A percentile compares a stretch with the other conserved stretches of the same genome.
Evolutionary conservation across 2,888 invertebrate genomes (phyloP).

Genomic region (Asteroscopus sphinx): DNA sequence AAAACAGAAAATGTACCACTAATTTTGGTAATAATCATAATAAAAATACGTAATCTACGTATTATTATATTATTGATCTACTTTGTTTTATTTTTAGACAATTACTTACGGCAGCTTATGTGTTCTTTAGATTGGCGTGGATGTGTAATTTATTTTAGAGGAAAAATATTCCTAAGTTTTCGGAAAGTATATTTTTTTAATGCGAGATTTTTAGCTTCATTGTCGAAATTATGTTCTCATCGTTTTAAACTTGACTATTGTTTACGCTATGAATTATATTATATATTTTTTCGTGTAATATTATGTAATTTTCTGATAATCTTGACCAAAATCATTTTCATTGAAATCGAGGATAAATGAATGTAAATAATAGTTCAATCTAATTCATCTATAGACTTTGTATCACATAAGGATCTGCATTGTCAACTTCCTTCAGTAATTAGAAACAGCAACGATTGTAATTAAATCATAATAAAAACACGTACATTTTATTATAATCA

Average conservation of each 20-base stretch:
- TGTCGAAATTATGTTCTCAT: conserved; percentile 58
- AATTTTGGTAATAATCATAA: conserved; percentile 33
- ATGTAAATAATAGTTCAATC: conserved; percentile 52
- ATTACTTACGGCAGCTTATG: conserved; percentile 50
- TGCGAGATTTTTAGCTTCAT: conserved; percentile 32
- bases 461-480: conserved; percentile 40
- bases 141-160: conserved; percentile 21
- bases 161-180: conserved; percentile 18
- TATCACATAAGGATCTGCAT: conserved; percentile 37
- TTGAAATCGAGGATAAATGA: conserved; percentile 21
- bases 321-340: conserved; percentile 27
- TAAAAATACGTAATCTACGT: conserved; percentile 32
- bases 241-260: conserved; percentile 28
- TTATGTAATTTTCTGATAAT: neutral
- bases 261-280: conserved; percentile 17
- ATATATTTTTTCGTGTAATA: conserved; percentile 6
- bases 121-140: conserved; percentile 17
- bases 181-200: conserved; percentile 29
- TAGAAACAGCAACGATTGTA: conserved; percentile 32
- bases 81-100: conserved; percentile 20
- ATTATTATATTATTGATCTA: conserved; percentile 10
- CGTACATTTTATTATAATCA: conserved; percentile 16
- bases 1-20: conserved; percentile 21
- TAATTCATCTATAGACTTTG: conserved; percentile 32
- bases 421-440: conserved; percentile 37